Evolutionary conservation across 2,797 vertebrate genomes (phyloP).

Genomic region (Uromys caudimaculatus): DNA sequence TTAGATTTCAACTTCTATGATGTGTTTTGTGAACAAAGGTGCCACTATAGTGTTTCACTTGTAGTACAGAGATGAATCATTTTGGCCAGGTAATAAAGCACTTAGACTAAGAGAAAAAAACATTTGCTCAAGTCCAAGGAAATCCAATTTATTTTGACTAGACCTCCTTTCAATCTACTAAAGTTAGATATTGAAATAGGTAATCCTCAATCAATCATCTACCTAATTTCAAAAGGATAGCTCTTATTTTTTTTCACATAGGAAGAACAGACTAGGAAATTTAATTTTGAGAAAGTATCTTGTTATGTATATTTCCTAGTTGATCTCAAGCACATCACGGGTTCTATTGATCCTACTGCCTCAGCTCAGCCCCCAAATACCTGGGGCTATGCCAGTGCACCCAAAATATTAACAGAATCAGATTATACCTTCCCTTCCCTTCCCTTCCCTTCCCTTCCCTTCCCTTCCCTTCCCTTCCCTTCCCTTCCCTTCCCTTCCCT

Average conservation of each 20-base stretch:
- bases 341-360: neutral
- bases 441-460: neutral
- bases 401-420: neutral
- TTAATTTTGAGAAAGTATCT: neutral
- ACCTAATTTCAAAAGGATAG: neutral
- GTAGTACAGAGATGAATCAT: neutral
- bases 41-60: neutral
- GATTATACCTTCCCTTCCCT: neutral
- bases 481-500: no score
- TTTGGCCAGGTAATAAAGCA: neutral
- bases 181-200: conserved; percentile 21
- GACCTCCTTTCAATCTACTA: conserved; percentile 29
- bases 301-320: neutral
- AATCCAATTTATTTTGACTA: conserved; percentile 34
- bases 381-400: neutral
- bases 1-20: conserved; percentile 61
- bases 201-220: neutral
- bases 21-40: conserved; percentile 51
- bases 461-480: neutral
- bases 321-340: neutral
- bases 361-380: neutral
- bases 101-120: neutral
- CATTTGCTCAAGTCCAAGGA: neutral
- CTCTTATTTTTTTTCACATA: conserved; percentile 1
- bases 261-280: neutral